Percentiles rank a stretch among this genome's conserved stretches.
Evolutionary conservation across 2,888 invertebrate genomes (phyloP).

Genomic region (Agelastica alni): DNA sequence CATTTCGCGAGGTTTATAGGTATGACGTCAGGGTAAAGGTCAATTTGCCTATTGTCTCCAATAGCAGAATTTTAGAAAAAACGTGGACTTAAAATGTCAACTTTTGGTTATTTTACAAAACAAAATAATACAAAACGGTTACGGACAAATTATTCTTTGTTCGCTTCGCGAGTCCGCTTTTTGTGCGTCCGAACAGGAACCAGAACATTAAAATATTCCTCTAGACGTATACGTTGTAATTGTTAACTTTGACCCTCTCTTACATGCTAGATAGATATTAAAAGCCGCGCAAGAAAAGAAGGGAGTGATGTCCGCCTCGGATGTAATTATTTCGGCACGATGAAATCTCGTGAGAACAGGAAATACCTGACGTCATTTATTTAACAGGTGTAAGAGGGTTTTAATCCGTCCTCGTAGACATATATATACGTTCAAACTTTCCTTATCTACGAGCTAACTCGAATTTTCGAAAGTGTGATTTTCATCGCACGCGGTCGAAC

Average conservation of each 20-base stretch:
- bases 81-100: no score
- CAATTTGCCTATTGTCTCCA: no score
- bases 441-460: conserved; percentile 13
- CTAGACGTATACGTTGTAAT: background rate
- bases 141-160: no score
- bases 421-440: no score
- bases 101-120: no score
- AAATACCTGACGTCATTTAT: conserved; percentile 55
- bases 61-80: no score
- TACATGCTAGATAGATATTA: conserved; percentile 20
- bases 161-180: no score
- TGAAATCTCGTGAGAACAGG: conserved; percentile 58
- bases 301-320: conserved; percentile 48
- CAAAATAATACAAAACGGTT: no score
- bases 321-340: conserved; percentile 56
- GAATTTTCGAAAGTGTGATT: conserved; percentile 12
- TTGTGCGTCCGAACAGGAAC: no score
- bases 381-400: conserved; percentile 53
- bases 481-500: background rate
- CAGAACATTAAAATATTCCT: no score
- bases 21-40: no score
- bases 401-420: conserved; percentile 48
- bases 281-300: conserved; percentile 25
- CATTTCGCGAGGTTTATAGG: no score
- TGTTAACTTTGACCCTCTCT: conserved; percentile 30